These are phyloP conservation scores for Cavia aperea DNA, from an alignment of 2,113 vertebrate species.

Conservation along the genomic window DNA sequence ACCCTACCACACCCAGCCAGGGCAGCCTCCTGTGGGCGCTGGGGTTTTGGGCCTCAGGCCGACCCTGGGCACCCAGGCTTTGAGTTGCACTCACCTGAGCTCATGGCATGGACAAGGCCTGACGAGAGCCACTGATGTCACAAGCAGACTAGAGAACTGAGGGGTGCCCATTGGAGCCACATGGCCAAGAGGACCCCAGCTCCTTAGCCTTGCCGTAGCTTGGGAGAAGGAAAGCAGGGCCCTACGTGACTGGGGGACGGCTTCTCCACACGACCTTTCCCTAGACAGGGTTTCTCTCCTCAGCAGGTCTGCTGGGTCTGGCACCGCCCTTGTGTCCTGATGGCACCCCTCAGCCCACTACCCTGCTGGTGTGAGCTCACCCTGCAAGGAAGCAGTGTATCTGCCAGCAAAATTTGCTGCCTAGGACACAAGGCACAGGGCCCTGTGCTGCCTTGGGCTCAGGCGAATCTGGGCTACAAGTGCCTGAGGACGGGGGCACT, in stretches of 20 bases:
- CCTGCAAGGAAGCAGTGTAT: not conserved
- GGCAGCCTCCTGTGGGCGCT: not conserved
- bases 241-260: no score
- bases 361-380: fast-evolving
- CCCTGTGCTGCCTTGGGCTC: not conserved
- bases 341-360: not conserved
- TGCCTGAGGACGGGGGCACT: not conserved
- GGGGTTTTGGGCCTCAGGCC: fast-evolving
- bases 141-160: not conserved
- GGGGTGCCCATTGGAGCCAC: no score
- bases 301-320: not conserved
- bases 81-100: not conserved
- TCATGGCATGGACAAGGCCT: no score
- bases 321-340: no score
- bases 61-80: not conserved
- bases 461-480: not conserved
- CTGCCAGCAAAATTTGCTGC: not conserved
- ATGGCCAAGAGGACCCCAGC: not conserved
- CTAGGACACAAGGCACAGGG: fast-evolving
- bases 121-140: fast-evolving
- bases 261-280: not conserved
- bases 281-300: not conserved
- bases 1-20: not conserved
- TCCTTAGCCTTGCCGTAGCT: fast-evolving
- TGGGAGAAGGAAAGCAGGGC: no score